These are phyloP conservation scores for Gymnogyps californianus DNA, from an alignment of 2,113 vertebrate species.

Conservation along the genomic window DNA sequence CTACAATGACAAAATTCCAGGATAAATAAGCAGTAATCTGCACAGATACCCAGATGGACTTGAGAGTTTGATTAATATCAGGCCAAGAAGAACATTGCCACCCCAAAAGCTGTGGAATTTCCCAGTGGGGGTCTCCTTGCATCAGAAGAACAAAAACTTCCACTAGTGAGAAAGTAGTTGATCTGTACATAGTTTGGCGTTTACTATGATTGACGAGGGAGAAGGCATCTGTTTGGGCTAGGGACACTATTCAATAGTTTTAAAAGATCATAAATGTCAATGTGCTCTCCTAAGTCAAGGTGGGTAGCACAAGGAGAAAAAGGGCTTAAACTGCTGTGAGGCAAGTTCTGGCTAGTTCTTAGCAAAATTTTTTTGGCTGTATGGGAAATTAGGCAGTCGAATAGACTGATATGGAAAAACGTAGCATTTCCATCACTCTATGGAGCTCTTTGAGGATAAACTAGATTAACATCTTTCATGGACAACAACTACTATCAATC, in stretches of 20 bases:
- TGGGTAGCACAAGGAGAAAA: not conserved
- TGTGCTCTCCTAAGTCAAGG: not conserved
- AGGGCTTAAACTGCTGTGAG: not conserved
- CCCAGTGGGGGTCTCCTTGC: not conserved
- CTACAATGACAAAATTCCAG: not conserved
- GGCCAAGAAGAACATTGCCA: not conserved
- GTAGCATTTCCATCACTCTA: rapidly evolving
- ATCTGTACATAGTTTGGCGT: rapidly evolving
- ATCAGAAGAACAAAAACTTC: not conserved
- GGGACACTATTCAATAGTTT: not conserved
- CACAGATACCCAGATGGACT: not conserved
- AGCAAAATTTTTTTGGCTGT: not conserved
- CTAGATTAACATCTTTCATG: not conserved
- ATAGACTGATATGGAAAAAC: not conserved
- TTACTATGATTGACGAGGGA: not conserved
- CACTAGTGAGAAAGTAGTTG: not conserved
- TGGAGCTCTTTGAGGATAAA: not conserved
- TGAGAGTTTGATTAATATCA: not conserved
- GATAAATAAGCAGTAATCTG: not conserved
- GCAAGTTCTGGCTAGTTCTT: not conserved
- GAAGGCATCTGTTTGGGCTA: not conserved
- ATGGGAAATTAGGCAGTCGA: not conserved
- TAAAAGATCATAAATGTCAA: not conserved
- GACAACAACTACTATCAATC: not conserved
- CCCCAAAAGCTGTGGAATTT: not conserved